Conservation (phyloP, 2,888 invertebrate genomes). For the Alloscopus bannaensis region DNA sequence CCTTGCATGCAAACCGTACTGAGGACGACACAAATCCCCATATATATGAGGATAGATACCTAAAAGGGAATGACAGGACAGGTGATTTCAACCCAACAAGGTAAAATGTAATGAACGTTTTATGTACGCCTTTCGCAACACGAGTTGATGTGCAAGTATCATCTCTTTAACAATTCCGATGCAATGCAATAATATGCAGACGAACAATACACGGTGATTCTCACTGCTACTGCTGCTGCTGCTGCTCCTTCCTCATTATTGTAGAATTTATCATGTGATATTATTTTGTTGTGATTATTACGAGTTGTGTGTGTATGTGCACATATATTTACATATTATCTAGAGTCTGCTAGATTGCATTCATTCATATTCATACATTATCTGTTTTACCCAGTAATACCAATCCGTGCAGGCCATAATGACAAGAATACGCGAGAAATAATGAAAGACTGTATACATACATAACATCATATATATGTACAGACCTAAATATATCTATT, state of each 20-base stretch:
- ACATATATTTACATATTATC: constrained; percentile 11
- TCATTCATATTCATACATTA: background rate
- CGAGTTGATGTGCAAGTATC: background rate
- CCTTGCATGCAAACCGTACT: background rate
- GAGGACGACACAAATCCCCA: no score
- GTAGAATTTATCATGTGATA: constrained; percentile 16
- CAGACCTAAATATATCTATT: no score
- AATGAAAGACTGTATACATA: background rate
- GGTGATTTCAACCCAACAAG: constrained; percentile 39
- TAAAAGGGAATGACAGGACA: constrained; percentile 34
- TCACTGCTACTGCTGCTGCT: no score
- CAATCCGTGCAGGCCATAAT: background rate
- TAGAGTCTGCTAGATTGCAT: background rate
- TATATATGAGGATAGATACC: background rate
- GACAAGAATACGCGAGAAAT: background rate
- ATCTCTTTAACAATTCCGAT: no score
- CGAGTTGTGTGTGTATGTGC: constrained; percentile 6
- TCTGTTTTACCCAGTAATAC: background rate
- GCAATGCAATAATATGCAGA: background rate
- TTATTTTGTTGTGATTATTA: constrained; percentile 16
- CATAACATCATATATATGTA: background rate
- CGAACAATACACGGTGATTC: constrained; percentile 9
- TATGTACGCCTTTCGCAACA: background rate
- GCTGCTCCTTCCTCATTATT: constrained; percentile 12
- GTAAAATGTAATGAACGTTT: constrained; percentile 21